phyloP scores from a whole-genome alignment of 2,797 vertebrate genomes.

The Cephalopachus bancanus region DNA sequence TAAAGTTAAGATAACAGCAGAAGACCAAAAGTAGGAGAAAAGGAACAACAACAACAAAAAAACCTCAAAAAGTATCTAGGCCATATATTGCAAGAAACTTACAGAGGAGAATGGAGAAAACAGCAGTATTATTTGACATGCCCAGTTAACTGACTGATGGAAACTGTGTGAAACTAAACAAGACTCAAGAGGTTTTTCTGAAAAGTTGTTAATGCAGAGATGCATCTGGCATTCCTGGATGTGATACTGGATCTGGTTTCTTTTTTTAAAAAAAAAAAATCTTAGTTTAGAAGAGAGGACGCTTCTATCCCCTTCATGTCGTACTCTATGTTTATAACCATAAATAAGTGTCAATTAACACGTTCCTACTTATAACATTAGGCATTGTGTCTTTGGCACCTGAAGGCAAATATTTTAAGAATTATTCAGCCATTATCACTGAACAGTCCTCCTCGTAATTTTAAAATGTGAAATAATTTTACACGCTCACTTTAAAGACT shows the following conservation, averaged over 20 bases:
- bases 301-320: background rate
- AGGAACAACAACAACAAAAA: background rate
- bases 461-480: constrained; percentile 23
- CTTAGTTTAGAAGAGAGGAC: background rate
- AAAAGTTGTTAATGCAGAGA: background rate
- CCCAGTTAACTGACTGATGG: background rate
- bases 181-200: background rate
- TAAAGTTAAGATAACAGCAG: background rate
- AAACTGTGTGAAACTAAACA: background rate
- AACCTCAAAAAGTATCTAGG: background rate
- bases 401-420: background rate
- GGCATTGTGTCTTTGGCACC: background rate
- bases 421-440: background rate
- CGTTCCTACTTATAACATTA: background rate
- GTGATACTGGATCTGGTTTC: background rate
- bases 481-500: background rate
- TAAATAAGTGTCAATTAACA: background rate
- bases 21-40: background rate
- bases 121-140: background rate
- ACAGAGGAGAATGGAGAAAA: background rate
- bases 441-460: background rate
- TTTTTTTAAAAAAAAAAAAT: background rate
- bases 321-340: background rate
- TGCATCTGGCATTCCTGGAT: background rate
- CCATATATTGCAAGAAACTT: background rate